A percentile compares a stretch with the other conserved stretches of the same genome.
Evolutionary conservation across 2,888 invertebrate species (phyloP).

Genomic region (Lasioglossum vierecki): DNA sequence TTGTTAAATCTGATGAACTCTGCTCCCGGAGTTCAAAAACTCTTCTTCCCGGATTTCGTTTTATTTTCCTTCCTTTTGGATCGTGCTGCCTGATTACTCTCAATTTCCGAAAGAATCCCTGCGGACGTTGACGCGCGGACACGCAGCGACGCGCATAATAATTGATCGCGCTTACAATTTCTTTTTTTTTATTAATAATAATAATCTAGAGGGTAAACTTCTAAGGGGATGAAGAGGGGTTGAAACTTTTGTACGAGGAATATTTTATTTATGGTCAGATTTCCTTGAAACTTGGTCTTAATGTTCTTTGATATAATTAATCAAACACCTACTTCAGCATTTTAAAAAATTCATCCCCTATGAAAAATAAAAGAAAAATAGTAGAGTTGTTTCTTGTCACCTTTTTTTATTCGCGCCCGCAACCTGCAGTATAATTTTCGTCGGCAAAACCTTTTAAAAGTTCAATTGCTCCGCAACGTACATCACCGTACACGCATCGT

Average conservation of each 20-base stretch:
- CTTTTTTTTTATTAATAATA: too few species aligned
- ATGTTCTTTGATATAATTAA: too few species aligned
- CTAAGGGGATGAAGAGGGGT: too few species aligned
- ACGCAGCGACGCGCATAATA: neutral
- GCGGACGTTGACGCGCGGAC: neutral
- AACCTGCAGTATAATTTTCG: neutral
- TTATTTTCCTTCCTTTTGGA: neutral
- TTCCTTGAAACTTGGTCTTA: too few species aligned
- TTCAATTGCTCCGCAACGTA: neutral
- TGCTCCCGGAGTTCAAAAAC: neutral
- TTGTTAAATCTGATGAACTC: slow-evolving; percentile 24
- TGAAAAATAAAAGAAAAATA: neutral
- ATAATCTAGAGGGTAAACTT: too few species aligned
- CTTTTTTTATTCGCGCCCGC: too few species aligned
- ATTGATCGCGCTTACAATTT: neutral
- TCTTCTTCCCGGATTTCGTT: neutral
- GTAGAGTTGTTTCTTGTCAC: neutral
- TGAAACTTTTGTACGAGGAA: too few species aligned
- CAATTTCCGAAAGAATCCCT: neutral
- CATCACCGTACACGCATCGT: neutral
- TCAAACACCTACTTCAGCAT: too few species aligned
- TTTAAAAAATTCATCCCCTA: too few species aligned
- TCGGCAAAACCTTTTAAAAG: neutral
- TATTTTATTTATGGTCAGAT: too few species aligned
- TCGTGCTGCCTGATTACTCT: neutral